Evolutionary conservation across 2,888 invertebrate species (phyloP).

Genomic region (Orchesellides sinensis): DNA sequence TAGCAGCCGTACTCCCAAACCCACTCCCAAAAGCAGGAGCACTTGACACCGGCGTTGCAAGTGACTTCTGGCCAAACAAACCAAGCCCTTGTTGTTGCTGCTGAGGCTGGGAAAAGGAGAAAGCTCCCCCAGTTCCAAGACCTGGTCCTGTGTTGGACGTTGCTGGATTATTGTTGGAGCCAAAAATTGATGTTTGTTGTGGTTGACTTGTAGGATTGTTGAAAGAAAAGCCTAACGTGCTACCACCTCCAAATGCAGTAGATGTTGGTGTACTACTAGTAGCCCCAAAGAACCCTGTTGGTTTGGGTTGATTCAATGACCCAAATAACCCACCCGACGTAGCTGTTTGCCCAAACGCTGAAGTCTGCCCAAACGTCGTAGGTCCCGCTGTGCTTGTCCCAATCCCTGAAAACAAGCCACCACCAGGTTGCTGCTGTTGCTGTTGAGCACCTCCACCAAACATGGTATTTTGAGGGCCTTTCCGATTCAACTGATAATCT

Average conservation of each 20-base stretch:
- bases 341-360: slow-evolving; percentile 81
- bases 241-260: slow-evolving; percentile 59
- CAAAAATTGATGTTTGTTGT: slow-evolving; percentile 69
- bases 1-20: slow-evolving; percentile 76
- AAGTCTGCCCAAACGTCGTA: slow-evolving; percentile 77
- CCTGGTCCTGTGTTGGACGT: slow-evolving; percentile 67
- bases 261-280: slow-evolving; percentile 73
- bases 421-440: slow-evolving; percentile 73
- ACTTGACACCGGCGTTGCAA: slow-evolving; percentile 76
- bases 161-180: slow-evolving; percentile 50
- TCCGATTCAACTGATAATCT: slow-evolving; percentile 93
- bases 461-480: slow-evolving; percentile 82
- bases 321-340: slow-evolving; percentile 73
- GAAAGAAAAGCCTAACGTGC: slow-evolving; percentile 69
- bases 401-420: slow-evolving; percentile 71
- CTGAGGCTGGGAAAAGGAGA: slow-evolving; percentile 56
- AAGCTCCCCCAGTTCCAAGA: slow-evolving; percentile 73
- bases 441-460: slow-evolving; percentile 78
- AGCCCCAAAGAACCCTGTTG: slow-evolving; percentile 69
- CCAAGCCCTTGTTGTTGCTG: slow-evolving; percentile 52
- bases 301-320: slow-evolving; percentile 70
- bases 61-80: slow-evolving; percentile 75
- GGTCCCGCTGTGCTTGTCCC: slow-evolving; percentile 75
- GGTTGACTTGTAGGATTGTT: slow-evolving; percentile 72
- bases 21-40: slow-evolving; percentile 77